A percentile compares a stretch with the other conserved stretches of the same genome.
Evolutionary conservation across 92 coral and sea anemone species (phyloP).

Genomic region (Pocillopora meandrina): DNA sequence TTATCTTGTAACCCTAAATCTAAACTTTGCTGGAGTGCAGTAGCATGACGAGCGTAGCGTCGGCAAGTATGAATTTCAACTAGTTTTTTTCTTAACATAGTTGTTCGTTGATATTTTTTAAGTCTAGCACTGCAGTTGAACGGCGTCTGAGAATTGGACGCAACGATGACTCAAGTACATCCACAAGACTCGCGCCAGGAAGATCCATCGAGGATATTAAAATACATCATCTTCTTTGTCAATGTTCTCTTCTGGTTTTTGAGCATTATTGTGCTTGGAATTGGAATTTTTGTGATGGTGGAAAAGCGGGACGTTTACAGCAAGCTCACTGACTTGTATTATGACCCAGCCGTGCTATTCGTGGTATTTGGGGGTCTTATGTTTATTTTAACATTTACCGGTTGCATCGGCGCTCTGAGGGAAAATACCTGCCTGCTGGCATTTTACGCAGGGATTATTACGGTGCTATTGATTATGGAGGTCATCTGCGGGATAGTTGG

Average conservation of each 20-base stretch:
- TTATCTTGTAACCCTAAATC: no score
- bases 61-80: no score
- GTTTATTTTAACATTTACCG: slow-evolving; percentile 86
- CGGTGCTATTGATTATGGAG: slow-evolving; percentile 59
- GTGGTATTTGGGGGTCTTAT: slow-evolving; percentile 68
- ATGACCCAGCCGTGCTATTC: slow-evolving; percentile 79
- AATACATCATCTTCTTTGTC: slow-evolving; percentile 79
- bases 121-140: no score
- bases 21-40: no score
- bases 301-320: slow-evolving; percentile 72
- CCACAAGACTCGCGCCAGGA: slow-evolving; percentile 3
- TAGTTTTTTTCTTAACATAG: no score
- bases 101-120: no score
- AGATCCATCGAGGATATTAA: slow-evolving; percentile 69
- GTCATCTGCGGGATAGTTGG: slow-evolving; percentile 62
- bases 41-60: no score
- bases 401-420: slow-evolving; percentile 90
- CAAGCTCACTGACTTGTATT: slow-evolving; percentile 62
- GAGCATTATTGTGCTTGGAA: slow-evolving; percentile 64
- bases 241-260: slow-evolving; percentile 83
- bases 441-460: slow-evolving; percentile 56
- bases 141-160: not conserved
- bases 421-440: slow-evolving; percentile 86
- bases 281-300: slow-evolving; percentile 72
- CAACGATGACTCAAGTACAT: not conserved